Conservation (phyloP, 2,888 invertebrate genomes). For the Scaptomyza reducta region DNA sequence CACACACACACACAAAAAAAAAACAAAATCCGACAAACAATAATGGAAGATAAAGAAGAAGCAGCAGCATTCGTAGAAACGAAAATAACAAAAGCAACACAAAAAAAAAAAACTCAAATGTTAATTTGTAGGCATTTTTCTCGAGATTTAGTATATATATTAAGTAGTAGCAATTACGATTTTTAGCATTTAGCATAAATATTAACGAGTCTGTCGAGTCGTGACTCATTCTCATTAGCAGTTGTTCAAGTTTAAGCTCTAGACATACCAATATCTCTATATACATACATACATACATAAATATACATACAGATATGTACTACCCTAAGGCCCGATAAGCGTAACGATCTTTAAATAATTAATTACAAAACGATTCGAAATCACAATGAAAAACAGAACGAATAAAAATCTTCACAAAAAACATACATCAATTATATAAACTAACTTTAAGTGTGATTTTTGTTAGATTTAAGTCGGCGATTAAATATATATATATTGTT, state of each 20-base stretch:
- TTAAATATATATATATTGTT: constrained; percentile 31
- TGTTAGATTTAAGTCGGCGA: constrained; percentile 60
- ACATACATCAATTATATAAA: constrained; percentile 47
- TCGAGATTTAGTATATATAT: constrained; percentile 52
- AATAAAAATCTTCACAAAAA: constrained; percentile 6
- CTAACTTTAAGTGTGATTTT: constrained; percentile 71
- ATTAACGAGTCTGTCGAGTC: constrained; percentile 77
- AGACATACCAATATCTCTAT: constrained; percentile 64
- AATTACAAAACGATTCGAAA: constrained; percentile 45
- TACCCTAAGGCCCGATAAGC: constrained; percentile 59
- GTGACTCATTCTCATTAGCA: constrained; percentile 77
- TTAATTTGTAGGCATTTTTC: constrained; percentile 71
- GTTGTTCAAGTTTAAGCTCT: constrained; percentile 79
- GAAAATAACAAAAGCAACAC: constrained; percentile 12
- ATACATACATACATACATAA: constrained; percentile 34
- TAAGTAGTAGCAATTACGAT: constrained; percentile 80
- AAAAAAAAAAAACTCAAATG: constrained; percentile 65
- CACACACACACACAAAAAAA: constrained; percentile 12
- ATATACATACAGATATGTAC: constrained; percentile 31
- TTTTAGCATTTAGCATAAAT: constrained; percentile 77
- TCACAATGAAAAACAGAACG: constrained; percentile 31
- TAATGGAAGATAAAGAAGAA: constrained; percentile 15
- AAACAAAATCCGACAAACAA: constrained; percentile 20
- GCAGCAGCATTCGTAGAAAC: constrained; percentile 52
- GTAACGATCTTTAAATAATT: constrained; percentile 48